These are phyloP conservation scores for Perithous albicinctus DNA, from an alignment of 2,888 invertebrate species.

Conservation along the genomic window DNA sequence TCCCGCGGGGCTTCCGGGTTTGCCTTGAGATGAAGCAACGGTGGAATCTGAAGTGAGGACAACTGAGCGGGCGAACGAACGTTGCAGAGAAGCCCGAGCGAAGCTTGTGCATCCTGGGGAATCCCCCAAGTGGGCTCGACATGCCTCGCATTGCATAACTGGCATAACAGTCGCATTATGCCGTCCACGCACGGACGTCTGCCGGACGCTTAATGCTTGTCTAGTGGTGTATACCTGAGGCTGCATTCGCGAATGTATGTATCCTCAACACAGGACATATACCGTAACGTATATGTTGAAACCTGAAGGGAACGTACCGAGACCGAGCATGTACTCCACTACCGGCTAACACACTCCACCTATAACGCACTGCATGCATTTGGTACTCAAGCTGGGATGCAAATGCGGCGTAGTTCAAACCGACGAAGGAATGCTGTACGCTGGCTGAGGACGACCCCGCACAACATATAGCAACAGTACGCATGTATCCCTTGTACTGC, in stretches of 20 bases:
- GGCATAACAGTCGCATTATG: conserved; percentile 74
- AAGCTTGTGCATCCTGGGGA: conserved; percentile 46
- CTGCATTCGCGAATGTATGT: conserved; percentile 34
- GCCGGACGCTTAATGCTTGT: conserved; percentile 60
- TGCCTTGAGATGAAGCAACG: conserved; percentile 22
- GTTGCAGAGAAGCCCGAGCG: conserved; percentile 27
- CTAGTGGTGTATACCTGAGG: conserved; percentile 25
- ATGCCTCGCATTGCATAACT: conserved; percentile 77
- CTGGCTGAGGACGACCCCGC: conserved; percentile 37
- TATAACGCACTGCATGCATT: conserved; percentile 56
- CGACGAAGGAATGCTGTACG: conserved; percentile 57
- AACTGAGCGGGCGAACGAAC: conserved; percentile 35
- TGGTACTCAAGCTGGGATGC: conserved; percentile 50
- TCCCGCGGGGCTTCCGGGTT: conserved; percentile 49
- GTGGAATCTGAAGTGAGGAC: conserved; percentile 52
- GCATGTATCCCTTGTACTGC: conserved; percentile 44
- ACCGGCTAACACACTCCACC: conserved; percentile 26
- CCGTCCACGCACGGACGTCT: conserved; percentile 61
- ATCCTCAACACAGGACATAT: not conserved
- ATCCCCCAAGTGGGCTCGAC: conserved; percentile 73
- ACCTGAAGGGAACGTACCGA: conserved; percentile 25
- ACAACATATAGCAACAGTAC: conserved; percentile 39
- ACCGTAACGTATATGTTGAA: conserved; percentile 9
- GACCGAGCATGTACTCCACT: conserved; percentile 26
- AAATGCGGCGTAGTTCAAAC: conserved; percentile 57